These are phyloP conservation scores for Heliocidaris tuberculata DNA, from an alignment of 35 echinoderm and acorn worm species.

Conservation along the genomic window DNA sequence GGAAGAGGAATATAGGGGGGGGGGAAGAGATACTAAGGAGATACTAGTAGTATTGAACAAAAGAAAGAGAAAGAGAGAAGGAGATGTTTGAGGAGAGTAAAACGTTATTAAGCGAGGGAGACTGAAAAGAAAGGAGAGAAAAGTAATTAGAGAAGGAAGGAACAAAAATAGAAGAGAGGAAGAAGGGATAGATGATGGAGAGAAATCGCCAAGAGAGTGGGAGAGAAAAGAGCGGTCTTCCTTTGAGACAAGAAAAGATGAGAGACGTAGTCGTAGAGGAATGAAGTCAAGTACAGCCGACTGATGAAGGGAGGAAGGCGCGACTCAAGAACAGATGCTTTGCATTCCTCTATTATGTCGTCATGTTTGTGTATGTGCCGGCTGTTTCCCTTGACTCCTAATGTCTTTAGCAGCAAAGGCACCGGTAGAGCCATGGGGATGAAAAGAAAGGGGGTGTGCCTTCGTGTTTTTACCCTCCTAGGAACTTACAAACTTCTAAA, in stretches of 20 bases:
- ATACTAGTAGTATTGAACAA: too few relatives aligned
- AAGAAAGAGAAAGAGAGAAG: too few relatives aligned
- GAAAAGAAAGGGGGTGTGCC: neutral
- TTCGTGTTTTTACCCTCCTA: neutral
- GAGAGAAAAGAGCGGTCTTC: neutral
- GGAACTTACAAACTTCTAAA: neutral
- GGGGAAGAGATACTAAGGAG: too few relatives aligned
- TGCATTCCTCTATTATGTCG: slow-evolving; percentile 14
- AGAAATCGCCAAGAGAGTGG: neutral
- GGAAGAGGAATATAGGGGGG: too few relatives aligned
- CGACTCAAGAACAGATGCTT: slow-evolving; percentile 16
- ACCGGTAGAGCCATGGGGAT: neutral
- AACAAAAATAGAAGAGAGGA: neutral
- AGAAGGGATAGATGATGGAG: neutral
- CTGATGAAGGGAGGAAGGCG: slow-evolving; percentile 9
- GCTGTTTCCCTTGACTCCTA: neutral
- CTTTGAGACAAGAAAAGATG: neutral
- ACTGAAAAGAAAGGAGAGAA: neutral
- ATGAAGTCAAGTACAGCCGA: neutral
- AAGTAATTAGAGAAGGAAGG: neutral
- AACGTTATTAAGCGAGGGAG: too few relatives aligned
- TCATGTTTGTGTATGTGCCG: slow-evolving; percentile 50
- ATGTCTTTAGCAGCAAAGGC: neutral
- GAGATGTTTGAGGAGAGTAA: too few relatives aligned
- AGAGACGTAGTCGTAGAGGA: neutral